These are phyloP conservation scores for Kryptolebias ocellatus DNA, from an alignment of 2,797 vertebrate species.

Conservation along the genomic window DNA sequence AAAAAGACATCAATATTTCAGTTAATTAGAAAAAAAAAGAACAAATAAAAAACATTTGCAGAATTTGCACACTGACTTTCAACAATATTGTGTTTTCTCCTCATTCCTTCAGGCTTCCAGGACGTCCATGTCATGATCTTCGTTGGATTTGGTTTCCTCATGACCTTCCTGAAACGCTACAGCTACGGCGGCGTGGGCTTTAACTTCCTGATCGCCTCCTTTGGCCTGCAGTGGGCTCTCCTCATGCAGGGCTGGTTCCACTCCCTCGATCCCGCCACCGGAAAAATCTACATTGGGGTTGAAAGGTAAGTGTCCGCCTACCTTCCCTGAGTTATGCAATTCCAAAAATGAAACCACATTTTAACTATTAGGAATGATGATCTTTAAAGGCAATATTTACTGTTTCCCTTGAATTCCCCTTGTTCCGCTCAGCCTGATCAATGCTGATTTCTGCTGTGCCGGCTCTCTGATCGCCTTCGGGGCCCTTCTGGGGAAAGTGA, in stretches of 20 bases:
- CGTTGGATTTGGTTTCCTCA: conserved; percentile 97
- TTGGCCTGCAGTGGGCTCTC: conserved; percentile 96
- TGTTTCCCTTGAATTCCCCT: background rate
- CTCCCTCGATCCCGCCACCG: conserved; percentile 64
- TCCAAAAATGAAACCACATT: conserved; percentile 3
- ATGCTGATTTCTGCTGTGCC: conserved; percentile 95
- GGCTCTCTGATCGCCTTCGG: conserved; percentile 92
- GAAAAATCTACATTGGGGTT: conserved; percentile 87
- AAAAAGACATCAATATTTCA: no score
- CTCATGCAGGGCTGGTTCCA: conserved; percentile 98
- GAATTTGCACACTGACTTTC: no score
- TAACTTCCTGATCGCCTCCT: conserved; percentile 94
- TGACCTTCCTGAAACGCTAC: conserved; percentile 96
- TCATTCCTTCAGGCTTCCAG: conserved; percentile 88
- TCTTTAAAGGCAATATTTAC: conserved; percentile 1
- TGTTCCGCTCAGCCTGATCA: conserved; percentile 86
- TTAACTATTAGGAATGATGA: background rate
- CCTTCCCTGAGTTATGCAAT: background rate
- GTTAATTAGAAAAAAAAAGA: no score
- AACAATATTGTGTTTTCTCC: background rate
- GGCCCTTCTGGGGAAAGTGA: conserved; percentile 92
- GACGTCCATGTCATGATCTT: conserved; percentile 99
- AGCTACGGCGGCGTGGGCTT: conserved; percentile 92
- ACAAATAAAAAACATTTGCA: no score
- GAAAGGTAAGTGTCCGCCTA: conserved; percentile 81